Conservation (phyloP, 2,113 vertebrate genomes). For the Fregata magnificens region DNA sequence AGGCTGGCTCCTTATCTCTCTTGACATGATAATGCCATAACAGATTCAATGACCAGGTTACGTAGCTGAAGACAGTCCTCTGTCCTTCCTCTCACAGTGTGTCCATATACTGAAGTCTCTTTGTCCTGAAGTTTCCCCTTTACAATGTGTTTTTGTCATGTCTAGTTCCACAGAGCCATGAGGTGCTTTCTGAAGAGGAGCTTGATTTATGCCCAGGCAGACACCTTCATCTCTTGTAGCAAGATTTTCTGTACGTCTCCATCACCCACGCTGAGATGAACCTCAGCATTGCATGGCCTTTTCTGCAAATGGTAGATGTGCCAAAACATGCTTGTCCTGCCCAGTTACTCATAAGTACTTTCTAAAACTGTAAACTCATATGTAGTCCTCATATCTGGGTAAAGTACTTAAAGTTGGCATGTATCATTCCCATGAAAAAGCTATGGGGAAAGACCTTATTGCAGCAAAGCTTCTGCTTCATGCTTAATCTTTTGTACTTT, state of each 20-base stretch:
- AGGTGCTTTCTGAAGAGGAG: neutral
- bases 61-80: neutral
- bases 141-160: neutral
- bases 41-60: neutral
- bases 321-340: neutral
- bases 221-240: neutral
- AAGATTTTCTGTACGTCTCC: neutral
- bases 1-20: neutral
- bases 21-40: neutral
- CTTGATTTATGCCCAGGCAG: neutral
- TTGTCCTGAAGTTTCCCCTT: neutral
- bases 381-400: neutral
- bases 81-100: neutral
- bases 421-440: neutral
- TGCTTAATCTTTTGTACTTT: neutral
- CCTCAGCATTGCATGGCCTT: fast-evolving
- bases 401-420: neutral
- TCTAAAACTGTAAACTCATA: neutral
- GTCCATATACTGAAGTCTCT: neutral
- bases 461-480: neutral
- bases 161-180: neutral
- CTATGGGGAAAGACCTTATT: neutral
- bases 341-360: neutral
- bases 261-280: neutral
- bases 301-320: neutral